Base-by-base conservation (phyloP, 2,113 vertebrate genomes). In the Brachypteracias leptosomus region DNA sequence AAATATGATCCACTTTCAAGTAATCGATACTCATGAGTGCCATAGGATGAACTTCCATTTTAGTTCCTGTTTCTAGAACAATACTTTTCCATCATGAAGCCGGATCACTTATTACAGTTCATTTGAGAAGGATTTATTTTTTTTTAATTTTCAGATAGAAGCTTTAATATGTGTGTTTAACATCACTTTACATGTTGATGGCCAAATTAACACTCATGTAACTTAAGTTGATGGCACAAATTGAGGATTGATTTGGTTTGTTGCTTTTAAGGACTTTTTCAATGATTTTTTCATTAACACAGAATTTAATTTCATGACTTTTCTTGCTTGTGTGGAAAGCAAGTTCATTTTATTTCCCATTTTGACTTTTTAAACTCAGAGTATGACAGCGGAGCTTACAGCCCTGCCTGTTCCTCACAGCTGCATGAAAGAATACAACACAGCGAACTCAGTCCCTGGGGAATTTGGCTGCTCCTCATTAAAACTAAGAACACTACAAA, bases 391-490 rank as follows among this genome's bases (percentile, higher is more conserved):
- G 65, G 71, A 73, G 22, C 47, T 92, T 80, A 26, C 1, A 2
- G 40, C 20, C 16, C 55, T 71, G 7, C 2, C 1, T 38, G 25
- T 19, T 63, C 13, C 58, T 21, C 1, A 2, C 15, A 73, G 63
- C 51, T 77, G 11, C 42, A 28, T 44, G 52, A 46, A 91, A 80
- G 21, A 7, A 10, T 47, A 79, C 55, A 42, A 24, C 1, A 2
- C 15, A 26, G n/a, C 9, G 10, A 52, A 38, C 28, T 47, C 0
- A 0, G 16, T 44, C 71, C 12, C 46, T 55, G n/a, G 22, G 42
- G 55, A 88, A 59, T 62, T 36, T 33, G 47, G 28, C 68, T 78
- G 61, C 29, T 90, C 36, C 52, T 81, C 35, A 21, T 81, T 75
- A 86, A 84, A 90, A 59, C 3, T 54, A n/a, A 58, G 44, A 75